Evolutionary conservation across 2,797 vertebrate genomes (phyloP), one percentile per base, ranked within the genome.

Genomic region (Bradypodion pumilum): DNA sequence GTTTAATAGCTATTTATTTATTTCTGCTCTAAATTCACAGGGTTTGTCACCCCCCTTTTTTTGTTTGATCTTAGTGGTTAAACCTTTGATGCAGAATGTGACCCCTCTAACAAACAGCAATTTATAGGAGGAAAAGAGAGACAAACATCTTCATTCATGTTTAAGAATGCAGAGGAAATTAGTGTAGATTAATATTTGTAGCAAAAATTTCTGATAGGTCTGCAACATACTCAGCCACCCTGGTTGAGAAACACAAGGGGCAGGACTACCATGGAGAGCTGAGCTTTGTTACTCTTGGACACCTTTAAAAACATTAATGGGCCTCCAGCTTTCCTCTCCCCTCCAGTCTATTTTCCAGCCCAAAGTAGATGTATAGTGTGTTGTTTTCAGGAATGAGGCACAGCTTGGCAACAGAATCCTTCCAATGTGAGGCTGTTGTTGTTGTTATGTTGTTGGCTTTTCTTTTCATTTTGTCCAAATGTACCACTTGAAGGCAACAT

Each of bases 91-190:
- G 96, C 93, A 93, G 93, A 95, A 96, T 97, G 97, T 96, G 96
- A 95, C 96, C 96, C 96, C 93, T 95, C 92, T 97, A 97, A 97
- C 97, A 96, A 95, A 91, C 94, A 96, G 96, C 95, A 96, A 96
- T 97, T 97, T 97, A 97, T 95, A 90, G 93, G 94, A 93, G 95
- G 91, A 92, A 92, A 93, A 94, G 94, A 90, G 78, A 93, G 94
- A 96, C 94, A 95, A 95, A 96, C 95, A 95, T 96, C 95, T 94
- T 96, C 95, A 96, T 96, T 96, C 96, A 95, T 94, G 92, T 93
- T 95, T 95, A 94, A 88, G 85, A 94, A 95, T 90, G 78, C 84
- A 93, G 94, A 96, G 95, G 96, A 95, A 96, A 95, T 94, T 93
- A 91, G 94, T 92, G 93, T 92, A 95, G 95, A 94, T 95, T 95